These are phyloP conservation scores for Enteromius paludinosus DNA, from an alignment of 2,797 vertebrate genomes.

Conservation along the genomic window DNA sequence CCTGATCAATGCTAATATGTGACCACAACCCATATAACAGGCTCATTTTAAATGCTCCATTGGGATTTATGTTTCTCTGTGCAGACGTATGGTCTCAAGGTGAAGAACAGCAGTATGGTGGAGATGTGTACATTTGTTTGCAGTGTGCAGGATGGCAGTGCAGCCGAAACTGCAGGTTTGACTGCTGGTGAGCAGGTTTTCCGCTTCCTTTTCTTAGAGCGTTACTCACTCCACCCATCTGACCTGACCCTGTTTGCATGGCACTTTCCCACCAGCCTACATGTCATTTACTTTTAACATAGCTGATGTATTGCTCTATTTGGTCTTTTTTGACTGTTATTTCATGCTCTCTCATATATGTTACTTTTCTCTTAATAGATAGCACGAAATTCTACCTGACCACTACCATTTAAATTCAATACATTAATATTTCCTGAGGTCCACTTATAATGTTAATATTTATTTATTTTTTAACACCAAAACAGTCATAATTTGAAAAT, in stretches of 20 bases:
- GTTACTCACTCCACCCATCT: constrained; percentile 39
- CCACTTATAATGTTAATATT: background rate
- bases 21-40: background rate
- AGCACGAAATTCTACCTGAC: background rate
- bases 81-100: constrained; percentile 85
- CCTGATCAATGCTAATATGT: background rate
- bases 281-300: constrained; percentile 7
- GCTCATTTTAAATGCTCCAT: background rate
- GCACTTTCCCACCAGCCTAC: background rate
- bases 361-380: too few species aligned
- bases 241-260: constrained; percentile 25
- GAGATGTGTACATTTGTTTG: constrained; percentile 86
- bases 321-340: background rate
- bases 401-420: background rate
- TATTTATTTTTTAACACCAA: background rate
- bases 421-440: background rate
- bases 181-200: constrained; percentile 78
- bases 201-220: constrained; percentile 16
- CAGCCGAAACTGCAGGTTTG: constrained; percentile 87
- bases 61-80: constrained; percentile 46
- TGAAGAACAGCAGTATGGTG: constrained; percentile 70
- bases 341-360: background rate
- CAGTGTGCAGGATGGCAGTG: constrained; percentile 85
- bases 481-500: background rate
- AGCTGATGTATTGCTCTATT: background rate